Evolutionary conservation across 2,113 vertebrate genomes (phyloP).

Genomic region (Lepus timidus): DNA sequence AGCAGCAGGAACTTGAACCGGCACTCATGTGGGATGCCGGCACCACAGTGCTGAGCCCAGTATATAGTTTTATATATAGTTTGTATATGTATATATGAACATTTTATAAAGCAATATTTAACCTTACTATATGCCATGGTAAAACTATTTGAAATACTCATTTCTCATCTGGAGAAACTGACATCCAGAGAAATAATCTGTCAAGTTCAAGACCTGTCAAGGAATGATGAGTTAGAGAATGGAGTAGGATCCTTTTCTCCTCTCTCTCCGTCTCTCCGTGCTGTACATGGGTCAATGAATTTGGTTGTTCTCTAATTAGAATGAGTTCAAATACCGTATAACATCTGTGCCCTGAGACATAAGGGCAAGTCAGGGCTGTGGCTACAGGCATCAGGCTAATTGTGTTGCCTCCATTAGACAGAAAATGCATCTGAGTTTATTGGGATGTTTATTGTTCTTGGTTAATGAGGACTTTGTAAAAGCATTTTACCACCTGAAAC

Average conservation of each 20-base stretch:
- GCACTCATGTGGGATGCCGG: too few species aligned
- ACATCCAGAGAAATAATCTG: not conserved
- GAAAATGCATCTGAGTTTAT: slow-evolving; percentile 39
- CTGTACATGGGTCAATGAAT: slow-evolving; percentile 40
- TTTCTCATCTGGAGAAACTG: not conserved
- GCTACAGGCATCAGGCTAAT: slow-evolving; percentile 53
- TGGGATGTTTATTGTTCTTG: slow-evolving; percentile 39
- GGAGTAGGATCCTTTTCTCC: not conserved
- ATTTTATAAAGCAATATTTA: not conserved
- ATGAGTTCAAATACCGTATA: slow-evolving; percentile 32
- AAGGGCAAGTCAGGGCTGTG: slow-evolving; percentile 45
- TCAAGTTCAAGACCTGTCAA: not conserved
- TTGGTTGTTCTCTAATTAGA: slow-evolving; percentile 57
- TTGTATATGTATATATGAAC: not conserved
- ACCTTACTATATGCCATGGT: not conserved
- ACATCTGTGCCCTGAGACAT: slow-evolving; percentile 53
- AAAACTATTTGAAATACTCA: slow-evolving; percentile 28
- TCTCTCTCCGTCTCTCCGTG: not conserved
- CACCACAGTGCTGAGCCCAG: too few species aligned
- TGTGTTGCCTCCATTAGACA: slow-evolving; percentile 34
- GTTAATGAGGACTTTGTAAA: slow-evolving; percentile 22
- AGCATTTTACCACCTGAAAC: slow-evolving; percentile 22
- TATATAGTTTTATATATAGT: not conserved
- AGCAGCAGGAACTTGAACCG: too few species aligned
- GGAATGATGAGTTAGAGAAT: slow-evolving; percentile 50